These are phyloP conservation scores for Sarotherodon lohbergeri DNA, from an alignment of 2,113 vertebrate genomes.

Conservation along the genomic window DNA sequence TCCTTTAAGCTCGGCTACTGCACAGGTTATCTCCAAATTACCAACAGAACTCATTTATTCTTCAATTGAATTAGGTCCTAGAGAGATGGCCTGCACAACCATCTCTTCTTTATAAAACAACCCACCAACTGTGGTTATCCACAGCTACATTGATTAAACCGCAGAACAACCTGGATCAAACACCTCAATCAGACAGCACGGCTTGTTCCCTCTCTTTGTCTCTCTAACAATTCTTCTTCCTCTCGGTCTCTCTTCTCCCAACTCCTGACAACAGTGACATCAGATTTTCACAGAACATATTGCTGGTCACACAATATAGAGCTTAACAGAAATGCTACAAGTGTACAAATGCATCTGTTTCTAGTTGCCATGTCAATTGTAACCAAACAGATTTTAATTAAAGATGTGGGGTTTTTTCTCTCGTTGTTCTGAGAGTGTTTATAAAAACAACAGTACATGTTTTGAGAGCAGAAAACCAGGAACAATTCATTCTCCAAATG, in stretches of 20 bases:
- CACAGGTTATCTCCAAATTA: slow-evolving; percentile 76
- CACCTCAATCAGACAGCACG: slow-evolving; percentile 34
- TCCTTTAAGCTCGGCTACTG: slow-evolving; percentile 52
- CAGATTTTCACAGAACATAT: background rate
- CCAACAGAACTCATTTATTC: slow-evolving; percentile 76
- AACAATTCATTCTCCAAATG: background rate
- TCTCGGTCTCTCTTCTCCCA: background rate
- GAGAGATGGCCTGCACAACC: slow-evolving; percentile 32
- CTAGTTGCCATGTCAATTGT: background rate
- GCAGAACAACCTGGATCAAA: slow-evolving; percentile 52
- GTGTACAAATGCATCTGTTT: background rate
- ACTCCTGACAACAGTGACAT: background rate
- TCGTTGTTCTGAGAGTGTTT: background rate
- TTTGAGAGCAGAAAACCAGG: background rate
- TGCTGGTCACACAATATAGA: background rate
- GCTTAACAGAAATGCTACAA: background rate
- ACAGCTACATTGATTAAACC: slow-evolving; percentile 40
- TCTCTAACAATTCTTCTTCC: background rate
- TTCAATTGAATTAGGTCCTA: slow-evolving; percentile 71
- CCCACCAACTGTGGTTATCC: slow-evolving; percentile 16
- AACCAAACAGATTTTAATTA: background rate
- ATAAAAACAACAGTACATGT: background rate
- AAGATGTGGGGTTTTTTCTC: accelerated
- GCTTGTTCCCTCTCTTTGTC: slow-evolving; percentile 17
- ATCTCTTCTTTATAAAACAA: slow-evolving; percentile 48